These are phyloP conservation scores for Peromyscus eremicus DNA, from an alignment of 2,797 vertebrate species.

Conservation along the genomic window DNA sequence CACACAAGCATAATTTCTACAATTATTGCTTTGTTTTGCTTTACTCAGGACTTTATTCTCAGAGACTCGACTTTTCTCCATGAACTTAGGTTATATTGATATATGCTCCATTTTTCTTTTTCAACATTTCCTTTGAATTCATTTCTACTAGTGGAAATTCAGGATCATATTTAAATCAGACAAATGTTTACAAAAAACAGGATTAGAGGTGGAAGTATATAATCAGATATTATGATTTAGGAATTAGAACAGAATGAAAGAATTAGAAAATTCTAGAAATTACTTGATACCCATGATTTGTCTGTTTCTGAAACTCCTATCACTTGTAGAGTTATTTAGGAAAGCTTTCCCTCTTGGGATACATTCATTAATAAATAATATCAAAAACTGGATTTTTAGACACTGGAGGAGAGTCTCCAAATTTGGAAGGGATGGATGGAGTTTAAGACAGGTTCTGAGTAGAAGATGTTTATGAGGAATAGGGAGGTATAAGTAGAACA, in stretches of 20 bases:
- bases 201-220: background rate
- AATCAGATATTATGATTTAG: background rate
- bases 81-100: constrained; percentile 10
- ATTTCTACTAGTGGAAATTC: constrained; percentile 11
- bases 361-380: constrained; percentile 32
- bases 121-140: background rate
- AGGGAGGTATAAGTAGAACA: background rate
- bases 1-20: background rate
- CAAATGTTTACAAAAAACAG: background rate
- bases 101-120: background rate
- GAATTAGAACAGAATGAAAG: background rate
- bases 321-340: constrained; percentile 25
- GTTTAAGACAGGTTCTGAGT: constrained; percentile 3
- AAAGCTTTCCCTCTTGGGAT: constrained; percentile 11
- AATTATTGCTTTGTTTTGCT: background rate
- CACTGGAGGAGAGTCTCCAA: constrained; percentile 11
- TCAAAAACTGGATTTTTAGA: constrained; percentile 18
- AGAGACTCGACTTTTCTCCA: background rate
- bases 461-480: background rate
- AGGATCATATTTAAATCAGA: background rate
- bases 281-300: background rate
- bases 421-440: background rate
- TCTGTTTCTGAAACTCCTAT: constrained; percentile 15
- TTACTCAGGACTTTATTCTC: background rate
- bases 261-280: constrained; percentile 47